phyloP scores from a whole-genome alignment of 2,888 invertebrate species.

The Sinodicranocentrus sp. region DNA sequence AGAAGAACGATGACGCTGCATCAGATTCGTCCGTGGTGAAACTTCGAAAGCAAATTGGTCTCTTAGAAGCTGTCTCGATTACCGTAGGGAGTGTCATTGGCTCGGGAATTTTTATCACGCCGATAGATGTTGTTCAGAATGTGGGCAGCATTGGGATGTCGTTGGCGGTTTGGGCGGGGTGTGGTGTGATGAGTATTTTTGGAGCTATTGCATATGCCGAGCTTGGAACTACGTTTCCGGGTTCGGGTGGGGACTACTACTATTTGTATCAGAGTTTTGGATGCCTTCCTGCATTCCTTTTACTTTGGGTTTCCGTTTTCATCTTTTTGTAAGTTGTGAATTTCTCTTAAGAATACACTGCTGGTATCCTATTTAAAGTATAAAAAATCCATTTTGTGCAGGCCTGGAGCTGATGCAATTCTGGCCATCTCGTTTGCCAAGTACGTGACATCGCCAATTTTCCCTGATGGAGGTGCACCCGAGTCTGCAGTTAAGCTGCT shows the following conservation, averaged over 20 bases:
- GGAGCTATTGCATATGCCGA: constrained; percentile 98
- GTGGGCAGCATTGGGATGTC: constrained; percentile 90
- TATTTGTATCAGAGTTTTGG: constrained; percentile 89
- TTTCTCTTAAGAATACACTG: neutral
- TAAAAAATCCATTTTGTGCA: constrained; percentile 13
- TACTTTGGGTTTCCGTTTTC: constrained; percentile 87
- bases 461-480: constrained; percentile 85
- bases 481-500: constrained; percentile 85
- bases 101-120: constrained; percentile 93
- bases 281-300: constrained; percentile 86
- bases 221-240: constrained; percentile 84
- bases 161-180: constrained; percentile 87
- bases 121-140: constrained; percentile 85
- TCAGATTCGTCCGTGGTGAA: constrained; percentile 41
- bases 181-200: constrained; percentile 84
- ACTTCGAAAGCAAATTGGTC: constrained; percentile 84
- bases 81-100: constrained; percentile 97
- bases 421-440: constrained; percentile 96
- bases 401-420: constrained; percentile 96
- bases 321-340: constrained; percentile 82
- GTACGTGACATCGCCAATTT: constrained; percentile 93
- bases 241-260: constrained; percentile 90
- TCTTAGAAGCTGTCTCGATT: constrained; percentile 94
- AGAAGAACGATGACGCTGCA: constrained; percentile 1
- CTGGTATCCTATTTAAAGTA: neutral